phyloP scores from a whole-genome alignment of 2,113 vertebrate genomes.

The Oncorhynchus tshawytscha region DNA sequence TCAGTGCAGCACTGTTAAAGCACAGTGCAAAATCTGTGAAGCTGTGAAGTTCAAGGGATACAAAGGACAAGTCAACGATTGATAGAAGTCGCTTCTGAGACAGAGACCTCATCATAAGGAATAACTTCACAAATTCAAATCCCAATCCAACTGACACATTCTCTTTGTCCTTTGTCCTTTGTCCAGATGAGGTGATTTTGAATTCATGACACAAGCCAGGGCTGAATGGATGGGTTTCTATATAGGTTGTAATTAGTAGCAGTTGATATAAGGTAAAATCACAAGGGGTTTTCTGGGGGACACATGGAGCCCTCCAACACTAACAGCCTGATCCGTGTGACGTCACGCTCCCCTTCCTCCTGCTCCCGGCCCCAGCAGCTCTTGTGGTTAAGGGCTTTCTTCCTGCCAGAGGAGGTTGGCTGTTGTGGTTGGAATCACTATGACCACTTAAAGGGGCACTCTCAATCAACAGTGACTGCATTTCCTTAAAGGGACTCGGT shows the following conservation, averaged over 20 bases:
- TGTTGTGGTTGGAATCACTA: constrained; percentile 59
- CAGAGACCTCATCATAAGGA: not conserved
- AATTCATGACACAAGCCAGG: constrained; percentile 21
- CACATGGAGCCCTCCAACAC: constrained; percentile 44
- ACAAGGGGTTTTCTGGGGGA: constrained; percentile 57
- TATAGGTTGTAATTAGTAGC: constrained; percentile 57
- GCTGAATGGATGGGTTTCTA: constrained; percentile 50
- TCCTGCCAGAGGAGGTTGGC: constrained; percentile 61
- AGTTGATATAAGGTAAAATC: constrained; percentile 56
- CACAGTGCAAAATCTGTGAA: constrained; percentile 12
- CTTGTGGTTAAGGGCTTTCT: constrained; percentile 63
- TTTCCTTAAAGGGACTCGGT: constrained; percentile 30
- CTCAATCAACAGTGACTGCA: constrained; percentile 47
- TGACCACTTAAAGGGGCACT: constrained; percentile 50
- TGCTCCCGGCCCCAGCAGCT: constrained; percentile 27
- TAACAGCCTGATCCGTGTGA: constrained; percentile 49
- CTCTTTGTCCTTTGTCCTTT: constrained; percentile 32
- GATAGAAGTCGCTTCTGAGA: not conserved
- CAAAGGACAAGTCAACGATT: not conserved
- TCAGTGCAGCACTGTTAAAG: not conserved
- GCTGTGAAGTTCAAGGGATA: not conserved
- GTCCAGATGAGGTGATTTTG: constrained; percentile 48
- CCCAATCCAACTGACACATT: constrained; percentile 19
- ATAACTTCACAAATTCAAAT: constrained; percentile 3
- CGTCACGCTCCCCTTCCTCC: constrained; percentile 46